Conservation (phyloP, 2,113 vertebrate genomes). For the Hippocampus guttulatus region DNA sequence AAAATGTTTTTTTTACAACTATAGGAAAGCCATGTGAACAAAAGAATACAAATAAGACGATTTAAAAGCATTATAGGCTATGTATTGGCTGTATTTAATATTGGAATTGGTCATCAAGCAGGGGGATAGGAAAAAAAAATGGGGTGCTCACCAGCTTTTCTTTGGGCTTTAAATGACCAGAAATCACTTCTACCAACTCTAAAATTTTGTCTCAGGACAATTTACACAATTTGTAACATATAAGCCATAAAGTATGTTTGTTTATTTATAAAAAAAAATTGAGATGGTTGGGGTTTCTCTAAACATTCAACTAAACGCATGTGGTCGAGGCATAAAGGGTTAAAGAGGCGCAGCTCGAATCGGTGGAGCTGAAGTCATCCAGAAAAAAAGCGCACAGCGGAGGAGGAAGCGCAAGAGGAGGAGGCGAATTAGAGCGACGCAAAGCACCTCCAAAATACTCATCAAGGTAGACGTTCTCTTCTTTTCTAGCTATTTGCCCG, state of each 20-base stretch:
- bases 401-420: constrained; percentile 1
- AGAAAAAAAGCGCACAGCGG: constrained; percentile 50
- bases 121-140: neutral
- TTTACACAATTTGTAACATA: too few relatives aligned
- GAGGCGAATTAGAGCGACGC: constrained; percentile 30
- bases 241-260: too few relatives aligned
- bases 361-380: constrained; percentile 61
- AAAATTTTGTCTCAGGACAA: too few relatives aligned
- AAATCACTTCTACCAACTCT: too few relatives aligned
- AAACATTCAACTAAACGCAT: neutral
- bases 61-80: too few relatives aligned
- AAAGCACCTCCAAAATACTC: constrained; percentile 39
- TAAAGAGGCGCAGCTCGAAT: constrained; percentile 67
- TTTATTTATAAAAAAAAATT: too few relatives aligned
- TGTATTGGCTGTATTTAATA: too few relatives aligned
- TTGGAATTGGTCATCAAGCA: too few relatives aligned
- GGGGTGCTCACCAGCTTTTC: neutral
- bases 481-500: neutral
- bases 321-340: constrained; percentile 51
- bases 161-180: neutral
- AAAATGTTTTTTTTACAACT: too few relatives aligned
- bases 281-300: neutral
- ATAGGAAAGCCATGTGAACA: too few relatives aligned
- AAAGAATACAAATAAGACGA: too few relatives aligned
- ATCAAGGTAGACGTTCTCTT: constrained; percentile 15